Conservation (phyloP, 2,797 vertebrate genomes). For the Acipenser oxyrinchus region DNA sequence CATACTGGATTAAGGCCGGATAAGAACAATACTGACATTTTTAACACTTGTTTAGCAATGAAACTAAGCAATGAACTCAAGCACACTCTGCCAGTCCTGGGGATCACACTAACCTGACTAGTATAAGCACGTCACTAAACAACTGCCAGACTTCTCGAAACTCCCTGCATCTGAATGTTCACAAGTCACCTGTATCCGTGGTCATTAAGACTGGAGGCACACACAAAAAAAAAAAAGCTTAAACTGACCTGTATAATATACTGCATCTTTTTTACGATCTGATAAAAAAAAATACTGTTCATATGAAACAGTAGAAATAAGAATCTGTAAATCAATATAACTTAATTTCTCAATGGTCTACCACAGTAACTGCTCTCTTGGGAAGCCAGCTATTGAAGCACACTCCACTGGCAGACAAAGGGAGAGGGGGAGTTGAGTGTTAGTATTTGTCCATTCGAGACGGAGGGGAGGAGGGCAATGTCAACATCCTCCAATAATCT, state of each 20-base stretch:
- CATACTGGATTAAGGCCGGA: slow-evolving; percentile 40
- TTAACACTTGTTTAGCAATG: too few relatives aligned
- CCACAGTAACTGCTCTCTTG: too few relatives aligned
- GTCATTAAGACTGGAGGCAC: slow-evolving; percentile 39
- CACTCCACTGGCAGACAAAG: too few relatives aligned
- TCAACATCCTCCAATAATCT: background rate
- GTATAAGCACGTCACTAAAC: background rate
- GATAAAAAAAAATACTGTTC: slow-evolving; percentile 21
- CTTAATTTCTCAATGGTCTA: slow-evolving; percentile 23
- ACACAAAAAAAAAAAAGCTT: slow-evolving; percentile 4
- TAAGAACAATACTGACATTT: too few relatives aligned
- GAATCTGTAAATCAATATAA: slow-evolving; percentile 28
- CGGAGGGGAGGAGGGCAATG: slow-evolving; percentile 12
- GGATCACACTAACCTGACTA: too few relatives aligned
- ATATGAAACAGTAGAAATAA: slow-evolving; percentile 29
- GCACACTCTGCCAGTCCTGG: too few relatives aligned
- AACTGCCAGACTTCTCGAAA: background rate
- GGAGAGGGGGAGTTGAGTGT: background rate
- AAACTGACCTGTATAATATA: slow-evolving; percentile 25
- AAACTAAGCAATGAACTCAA: too few relatives aligned
- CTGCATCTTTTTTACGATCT: slow-evolving; percentile 8
- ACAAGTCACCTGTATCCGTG: slow-evolving; percentile 23
- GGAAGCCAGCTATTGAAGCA: too few relatives aligned
- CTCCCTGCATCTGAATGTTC: slow-evolving; percentile 13
- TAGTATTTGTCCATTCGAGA: background rate